Percentiles rank a stretch among this genome's conserved stretches.
phyloP scores from a whole-genome alignment of 2,797 vertebrate genomes.

The Pseudomugil tenellus region DNA sequence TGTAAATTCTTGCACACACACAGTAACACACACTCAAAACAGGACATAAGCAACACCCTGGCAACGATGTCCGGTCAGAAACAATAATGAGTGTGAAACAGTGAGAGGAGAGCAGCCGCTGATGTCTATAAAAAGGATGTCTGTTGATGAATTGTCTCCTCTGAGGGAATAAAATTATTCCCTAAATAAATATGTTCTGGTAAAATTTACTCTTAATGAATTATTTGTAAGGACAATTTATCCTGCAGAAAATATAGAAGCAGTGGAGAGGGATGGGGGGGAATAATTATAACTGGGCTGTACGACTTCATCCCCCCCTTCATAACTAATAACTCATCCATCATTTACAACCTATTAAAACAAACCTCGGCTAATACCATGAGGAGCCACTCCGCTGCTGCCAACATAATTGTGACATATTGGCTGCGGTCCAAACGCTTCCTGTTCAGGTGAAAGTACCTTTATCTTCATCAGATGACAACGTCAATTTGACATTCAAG shows the following conservation, averaged over 20 bases:
- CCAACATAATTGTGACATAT: slow-evolving; percentile 67
- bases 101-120: slow-evolving; percentile 55
- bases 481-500: slow-evolving; percentile 57
- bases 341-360: slow-evolving; percentile 75
- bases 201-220: slow-evolving; percentile 62
- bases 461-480: slow-evolving; percentile 65
- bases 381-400: slow-evolving; percentile 53
- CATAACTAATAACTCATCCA: slow-evolving; percentile 68
- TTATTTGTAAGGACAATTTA: slow-evolving; percentile 56
- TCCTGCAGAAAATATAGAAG: slow-evolving; percentile 37
- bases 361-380: slow-evolving; percentile 67
- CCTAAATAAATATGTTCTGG: slow-evolving; percentile 57
- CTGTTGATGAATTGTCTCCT: slow-evolving; percentile 53
- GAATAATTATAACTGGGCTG: slow-evolving; percentile 42
- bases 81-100: slow-evolving; percentile 48
- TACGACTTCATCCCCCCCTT: slow-evolving; percentile 35
- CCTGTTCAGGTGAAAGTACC: slow-evolving; percentile 64
- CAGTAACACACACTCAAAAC: neutral
- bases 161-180: slow-evolving; percentile 52
- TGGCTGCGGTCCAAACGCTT: slow-evolving; percentile 63
- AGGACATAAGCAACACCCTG: slow-evolving; percentile 53
- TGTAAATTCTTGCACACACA: slow-evolving; percentile 12
- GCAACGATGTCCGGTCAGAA: slow-evolving; percentile 63
- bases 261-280: neutral
- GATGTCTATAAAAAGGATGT: slow-evolving; percentile 58